Percentiles rank a stretch among this genome's conserved stretches.
phyloP scores from a whole-genome alignment of 2,113 vertebrate species.

The Rhagologus leucostigma region DNA sequence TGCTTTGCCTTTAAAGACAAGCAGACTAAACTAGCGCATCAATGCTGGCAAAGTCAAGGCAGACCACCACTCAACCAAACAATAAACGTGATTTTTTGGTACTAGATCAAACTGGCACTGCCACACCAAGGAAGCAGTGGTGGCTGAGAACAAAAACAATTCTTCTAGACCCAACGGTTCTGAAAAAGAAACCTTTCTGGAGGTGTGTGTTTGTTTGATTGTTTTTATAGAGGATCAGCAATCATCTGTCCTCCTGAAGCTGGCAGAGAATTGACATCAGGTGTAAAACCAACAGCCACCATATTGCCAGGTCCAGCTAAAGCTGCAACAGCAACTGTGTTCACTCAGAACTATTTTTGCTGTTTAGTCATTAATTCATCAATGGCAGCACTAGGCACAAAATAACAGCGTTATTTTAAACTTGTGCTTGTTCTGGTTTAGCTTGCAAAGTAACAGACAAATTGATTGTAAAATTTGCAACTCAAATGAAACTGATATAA shows the following conservation, averaged over 20 bases:
- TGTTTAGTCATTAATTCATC: neutral
- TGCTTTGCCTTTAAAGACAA: neutral
- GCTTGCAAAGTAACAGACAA: neutral
- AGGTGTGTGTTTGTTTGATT: neutral
- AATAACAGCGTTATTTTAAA: neutral
- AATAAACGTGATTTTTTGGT: neutral
- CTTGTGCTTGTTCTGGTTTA: neutral
- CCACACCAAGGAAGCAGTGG: neutral
- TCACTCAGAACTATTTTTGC: neutral
- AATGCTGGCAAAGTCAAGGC: neutral
- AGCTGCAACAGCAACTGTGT: rapidly evolving
- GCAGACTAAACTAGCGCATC: neutral
- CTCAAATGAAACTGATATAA: neutral
- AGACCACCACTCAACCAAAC: neutral
- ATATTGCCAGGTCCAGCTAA: neutral
- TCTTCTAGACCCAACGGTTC: neutral
- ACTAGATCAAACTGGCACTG: neutral
- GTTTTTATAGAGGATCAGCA: neutral
- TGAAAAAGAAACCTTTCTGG: neutral
- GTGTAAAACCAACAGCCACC: neutral
- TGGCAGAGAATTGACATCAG: neutral
- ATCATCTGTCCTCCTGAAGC: neutral
- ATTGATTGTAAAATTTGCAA: neutral
- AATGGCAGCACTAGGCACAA: neutral
- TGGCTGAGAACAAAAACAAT: neutral